Conservation (phyloP, 1,140 invertebrate genomes). For the Drosophila santomea region DNA sequence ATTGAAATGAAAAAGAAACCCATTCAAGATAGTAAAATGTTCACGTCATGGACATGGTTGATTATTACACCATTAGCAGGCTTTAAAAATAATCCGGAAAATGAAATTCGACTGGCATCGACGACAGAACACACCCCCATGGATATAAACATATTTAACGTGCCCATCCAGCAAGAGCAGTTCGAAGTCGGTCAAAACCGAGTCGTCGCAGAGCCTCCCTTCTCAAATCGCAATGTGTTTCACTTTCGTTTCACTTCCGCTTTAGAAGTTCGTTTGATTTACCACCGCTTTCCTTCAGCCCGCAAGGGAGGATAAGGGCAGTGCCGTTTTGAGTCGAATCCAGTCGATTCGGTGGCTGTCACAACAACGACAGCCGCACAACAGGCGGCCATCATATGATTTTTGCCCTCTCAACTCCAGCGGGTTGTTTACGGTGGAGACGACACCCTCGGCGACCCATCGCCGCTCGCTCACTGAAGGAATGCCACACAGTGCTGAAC, state of each 20-base stretch:
- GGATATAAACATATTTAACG: conserved; percentile 1
- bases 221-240: conserved; percentile 40
- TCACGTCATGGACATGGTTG: background rate
- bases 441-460: conserved; percentile 53
- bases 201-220: conserved; percentile 24
- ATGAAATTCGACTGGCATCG: background rate
- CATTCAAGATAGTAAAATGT: background rate
- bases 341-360: conserved; percentile 57
- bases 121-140: conserved; percentile 5
- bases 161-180: conserved; percentile 18
- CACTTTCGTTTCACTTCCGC: conserved; percentile 58
- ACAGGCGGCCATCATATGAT: conserved; percentile 70
- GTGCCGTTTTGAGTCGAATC: conserved; percentile 20
- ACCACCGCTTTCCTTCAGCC: conserved; percentile 29
- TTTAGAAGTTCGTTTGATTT: conserved; percentile 51
- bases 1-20: background rate
- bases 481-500: conserved; percentile 61
- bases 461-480: conserved; percentile 41
- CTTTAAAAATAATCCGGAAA: conserved; percentile 2
- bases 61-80: background rate
- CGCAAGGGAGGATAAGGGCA: conserved; percentile 6
- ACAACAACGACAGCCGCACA: conserved; percentile 61
- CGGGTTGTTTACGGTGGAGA: conserved; percentile 55
- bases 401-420: conserved; percentile 53
- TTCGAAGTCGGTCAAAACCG: conserved; percentile 18